A percentile compares a stretch with the other conserved stretches of the same genome.
Evolutionary conservation across 2,797 vertebrate species (phyloP).

Genomic region (Acanthornis magna): DNA sequence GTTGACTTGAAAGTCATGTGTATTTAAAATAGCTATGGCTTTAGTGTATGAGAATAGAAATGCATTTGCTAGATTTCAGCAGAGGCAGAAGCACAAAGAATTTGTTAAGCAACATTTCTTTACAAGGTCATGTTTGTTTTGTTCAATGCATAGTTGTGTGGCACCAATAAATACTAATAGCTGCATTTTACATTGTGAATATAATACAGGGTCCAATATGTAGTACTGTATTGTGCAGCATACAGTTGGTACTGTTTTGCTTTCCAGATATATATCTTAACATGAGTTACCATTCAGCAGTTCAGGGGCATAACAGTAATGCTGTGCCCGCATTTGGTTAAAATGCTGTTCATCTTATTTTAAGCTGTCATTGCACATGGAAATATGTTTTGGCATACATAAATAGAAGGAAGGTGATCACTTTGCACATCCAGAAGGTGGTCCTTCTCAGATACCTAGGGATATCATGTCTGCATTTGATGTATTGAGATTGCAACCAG

Average conservation of each 20-base stretch:
- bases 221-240: background rate
- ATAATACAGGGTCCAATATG: background rate
- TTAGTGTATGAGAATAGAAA: background rate
- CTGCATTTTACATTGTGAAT: background rate
- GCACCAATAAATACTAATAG: background rate
- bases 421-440: background rate
- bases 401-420: background rate
- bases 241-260: background rate
- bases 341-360: background rate
- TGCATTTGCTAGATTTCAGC: background rate
- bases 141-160: background rate
- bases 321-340: conserved; percentile 1
- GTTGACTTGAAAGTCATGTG: background rate
- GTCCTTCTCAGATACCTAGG: background rate
- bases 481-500: background rate
- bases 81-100: background rate
- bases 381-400: background rate
- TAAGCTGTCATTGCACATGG: background rate
- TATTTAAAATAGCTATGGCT: background rate
- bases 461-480: background rate
- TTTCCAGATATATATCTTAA: background rate
- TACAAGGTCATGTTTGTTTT: background rate
- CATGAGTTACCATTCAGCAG: background rate
- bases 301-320: background rate
- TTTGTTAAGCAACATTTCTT: background rate